Evolutionary conservation across 1,140 invertebrate species (phyloP), one percentile per base, ranked within the genome.

Genomic region (Drosophila sucinea): DNA sequence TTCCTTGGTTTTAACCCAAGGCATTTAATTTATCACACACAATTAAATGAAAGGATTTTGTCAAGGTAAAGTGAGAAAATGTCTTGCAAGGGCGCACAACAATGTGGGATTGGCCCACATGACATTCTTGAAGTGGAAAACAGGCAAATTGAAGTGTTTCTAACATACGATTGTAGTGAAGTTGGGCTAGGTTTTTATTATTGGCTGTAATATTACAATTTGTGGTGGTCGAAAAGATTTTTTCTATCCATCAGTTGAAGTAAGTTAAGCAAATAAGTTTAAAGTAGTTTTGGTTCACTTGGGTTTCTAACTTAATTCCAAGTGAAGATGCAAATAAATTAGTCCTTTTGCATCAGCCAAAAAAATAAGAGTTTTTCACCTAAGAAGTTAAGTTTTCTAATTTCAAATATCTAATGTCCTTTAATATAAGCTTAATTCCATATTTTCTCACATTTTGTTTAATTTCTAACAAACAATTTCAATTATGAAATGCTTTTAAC

Each of bases 41-140:
- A 78, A 81, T 86, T 81, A 84, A 57, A 68, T 38, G 32, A 69
- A 86, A 75, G 67, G 67, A 81, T 85, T 84, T 80, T 56, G 47
- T 27, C 23, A 51, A 51, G 44, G 32, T 38, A 17, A 60, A 27
- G 4, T 4, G 10, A 35, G 17, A 60, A 10, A 3, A 38, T 25
- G 23, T 2, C 51, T 32, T 4, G 0, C 17, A 17, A 17, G 6
- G 11, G 17, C n/a, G 40, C n/a, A 17, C 44, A 62, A 44, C 68
- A 77, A 70, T 62, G 70, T 73, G 8, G 70, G 66, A 79, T 79
- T 84, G 73, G 64, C 70, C 54, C 44, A 47, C 29, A 40, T 58
- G 40, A 33, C 65, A 77, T 77, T 69, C 60, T 27, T 30, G 41
- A 4, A 57, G 58, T 58, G n/a, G 17, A 25, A 33, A 23, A 4